Conservation (phyloP, 2,888 invertebrate genomes). For the Coleophora flavipennella region DNA sequence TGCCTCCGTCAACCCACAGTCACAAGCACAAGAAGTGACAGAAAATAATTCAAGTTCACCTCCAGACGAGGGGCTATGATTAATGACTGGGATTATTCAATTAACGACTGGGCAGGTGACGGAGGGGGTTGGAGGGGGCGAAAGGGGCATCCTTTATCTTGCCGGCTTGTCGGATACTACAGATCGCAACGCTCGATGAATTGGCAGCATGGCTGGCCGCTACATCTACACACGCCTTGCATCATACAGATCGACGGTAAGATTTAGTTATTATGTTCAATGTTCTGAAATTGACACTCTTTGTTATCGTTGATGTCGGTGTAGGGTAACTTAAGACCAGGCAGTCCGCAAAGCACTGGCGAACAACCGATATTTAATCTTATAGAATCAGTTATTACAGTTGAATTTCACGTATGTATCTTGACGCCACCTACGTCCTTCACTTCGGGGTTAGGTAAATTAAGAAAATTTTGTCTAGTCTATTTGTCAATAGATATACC, state of each 20-base stretch:
- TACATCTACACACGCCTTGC: conserved; percentile 29
- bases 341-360: no score
- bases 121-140: conserved; percentile 12
- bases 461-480: no score
- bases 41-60: conserved; percentile 65
- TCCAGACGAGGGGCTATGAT: conserved; percentile 64
- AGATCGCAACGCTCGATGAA: conserved; percentile 32
- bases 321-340: no score
- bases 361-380: no score
- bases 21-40: conserved; percentile 21
- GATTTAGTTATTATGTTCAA: conserved; percentile 32
- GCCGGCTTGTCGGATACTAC: conserved; percentile 40
- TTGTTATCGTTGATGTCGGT: neutral
- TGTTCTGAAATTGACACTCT: conserved; percentile 22
- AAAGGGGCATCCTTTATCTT: conserved; percentile 31
- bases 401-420: no score
- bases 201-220: conserved; percentile 31
- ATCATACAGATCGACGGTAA: conserved; percentile 24
- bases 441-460: no score
- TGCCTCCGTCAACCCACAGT: conserved; percentile 8
- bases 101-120: conserved; percentile 66
- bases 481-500: no score
- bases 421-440: no score
- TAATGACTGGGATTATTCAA: conserved; percentile 72
- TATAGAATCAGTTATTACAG: no score